These are phyloP conservation scores for Drosophila guanche DNA, from an alignment of 1,140 invertebrate genomes.

Conservation along the genomic window DNA sequence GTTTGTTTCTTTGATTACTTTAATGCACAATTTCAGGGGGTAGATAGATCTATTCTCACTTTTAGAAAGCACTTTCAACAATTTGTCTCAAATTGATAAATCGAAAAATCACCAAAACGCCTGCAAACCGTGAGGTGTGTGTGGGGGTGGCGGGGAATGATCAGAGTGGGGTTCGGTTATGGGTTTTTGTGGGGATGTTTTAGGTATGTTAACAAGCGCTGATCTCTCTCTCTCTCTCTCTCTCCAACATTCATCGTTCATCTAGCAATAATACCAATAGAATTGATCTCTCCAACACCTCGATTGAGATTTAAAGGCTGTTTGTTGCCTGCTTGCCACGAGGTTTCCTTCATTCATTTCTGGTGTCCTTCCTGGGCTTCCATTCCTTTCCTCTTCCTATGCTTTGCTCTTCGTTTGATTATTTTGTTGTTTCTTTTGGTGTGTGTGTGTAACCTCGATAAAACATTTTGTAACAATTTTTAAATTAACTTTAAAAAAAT, in stretches of 20 bases:
- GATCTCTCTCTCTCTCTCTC: background rate
- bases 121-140: background rate
- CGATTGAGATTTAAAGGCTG: background rate
- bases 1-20: slow-evolving; percentile 24
- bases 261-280: slow-evolving; percentile 38
- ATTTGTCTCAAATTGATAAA: slow-evolving; percentile 70
- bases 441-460: slow-evolving; percentile 68
- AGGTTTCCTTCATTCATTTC: slow-evolving; percentile 13
- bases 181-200: background rate
- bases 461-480: slow-evolving; percentile 73
- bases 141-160: slow-evolving; percentile 13
- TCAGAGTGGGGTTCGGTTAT: slow-evolving; percentile 3
- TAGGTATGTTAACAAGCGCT: too few species aligned
- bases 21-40: slow-evolving; percentile 53
- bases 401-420: slow-evolving; percentile 30
- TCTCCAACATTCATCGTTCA: background rate
- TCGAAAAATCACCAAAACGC: slow-evolving; percentile 34
- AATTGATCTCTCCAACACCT: background rate
- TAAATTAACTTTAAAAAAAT: slow-evolving; percentile 76
- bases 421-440: slow-evolving; percentile 33
- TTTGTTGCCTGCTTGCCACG: background rate
- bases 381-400: slow-evolving; percentile 45
- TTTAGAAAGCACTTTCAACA: slow-evolving; percentile 57
- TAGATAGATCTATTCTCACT: slow-evolving; percentile 16
- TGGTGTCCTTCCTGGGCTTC: background rate